Evolutionary conservation across 2,797 vertebrate species (phyloP).

Genomic region (Anguilla pacifica): DNA sequence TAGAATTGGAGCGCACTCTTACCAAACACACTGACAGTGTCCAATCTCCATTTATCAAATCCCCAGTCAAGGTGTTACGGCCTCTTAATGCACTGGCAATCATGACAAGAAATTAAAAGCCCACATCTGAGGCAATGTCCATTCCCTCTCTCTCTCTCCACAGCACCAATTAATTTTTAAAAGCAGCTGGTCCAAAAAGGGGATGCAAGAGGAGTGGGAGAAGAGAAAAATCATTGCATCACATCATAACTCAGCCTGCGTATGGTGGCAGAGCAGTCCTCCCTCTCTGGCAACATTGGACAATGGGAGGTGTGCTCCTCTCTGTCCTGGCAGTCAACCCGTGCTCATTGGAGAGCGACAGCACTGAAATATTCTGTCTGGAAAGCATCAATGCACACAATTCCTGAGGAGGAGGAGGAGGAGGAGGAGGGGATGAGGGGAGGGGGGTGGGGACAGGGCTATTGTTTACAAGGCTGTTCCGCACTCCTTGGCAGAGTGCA

Average conservation of each 20-base stretch:
- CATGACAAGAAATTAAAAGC: constrained; percentile 48
- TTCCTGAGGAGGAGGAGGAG: constrained; percentile 57
- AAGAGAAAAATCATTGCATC: constrained; percentile 40
- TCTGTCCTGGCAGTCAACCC: constrained; percentile 49
- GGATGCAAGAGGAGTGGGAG: constrained; percentile 41
- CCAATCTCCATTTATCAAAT: constrained; percentile 44
- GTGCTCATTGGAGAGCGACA: constrained; percentile 44
- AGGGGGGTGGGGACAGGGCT: constrained; percentile 51
- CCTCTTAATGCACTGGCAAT: constrained; percentile 45
- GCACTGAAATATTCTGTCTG: constrained; percentile 56
- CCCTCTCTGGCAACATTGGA: constrained; percentile 42
- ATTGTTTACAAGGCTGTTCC: constrained; percentile 61
- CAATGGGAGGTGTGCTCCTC: constrained; percentile 36
- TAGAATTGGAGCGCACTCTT: constrained; percentile 47
- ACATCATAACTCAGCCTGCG: constrained; percentile 43
- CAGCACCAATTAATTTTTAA: constrained; percentile 56
- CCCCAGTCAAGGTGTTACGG: constrained; percentile 45
- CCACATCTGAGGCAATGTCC: constrained; percentile 26
- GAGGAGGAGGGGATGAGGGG: constrained; percentile 15
- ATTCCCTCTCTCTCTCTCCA: constrained; percentile 34
- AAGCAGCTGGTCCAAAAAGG: constrained; percentile 33
- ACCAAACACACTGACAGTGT: constrained; percentile 55
- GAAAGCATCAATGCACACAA: constrained; percentile 68
- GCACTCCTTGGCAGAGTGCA: constrained; percentile 48
- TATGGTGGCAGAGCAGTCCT: constrained; percentile 33